Percentiles rank a stretch among this genome's conserved stretches.
Conservation (phyloP, 2,797 vertebrate genomes). For the Alauda arvensis region DNA sequence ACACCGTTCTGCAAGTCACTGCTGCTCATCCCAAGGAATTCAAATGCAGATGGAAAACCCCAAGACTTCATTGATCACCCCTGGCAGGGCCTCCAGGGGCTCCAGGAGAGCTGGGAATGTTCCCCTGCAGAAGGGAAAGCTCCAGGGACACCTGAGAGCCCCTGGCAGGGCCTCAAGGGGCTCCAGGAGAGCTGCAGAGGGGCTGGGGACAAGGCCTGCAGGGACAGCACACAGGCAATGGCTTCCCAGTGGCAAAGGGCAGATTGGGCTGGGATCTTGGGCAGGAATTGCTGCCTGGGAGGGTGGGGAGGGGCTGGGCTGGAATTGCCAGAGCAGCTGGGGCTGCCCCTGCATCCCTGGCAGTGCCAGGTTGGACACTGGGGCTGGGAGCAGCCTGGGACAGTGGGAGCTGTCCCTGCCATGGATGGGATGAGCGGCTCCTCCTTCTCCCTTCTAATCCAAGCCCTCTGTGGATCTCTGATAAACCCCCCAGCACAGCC, state of each 20-base stretch:
- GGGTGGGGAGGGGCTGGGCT: not conserved
- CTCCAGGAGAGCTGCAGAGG: not conserved
- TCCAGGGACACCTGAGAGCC: fast-evolving
- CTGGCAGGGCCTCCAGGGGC: not conserved
- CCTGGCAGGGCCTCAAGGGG: not conserved
- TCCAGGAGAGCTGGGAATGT: not conserved
- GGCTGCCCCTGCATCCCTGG: not conserved
- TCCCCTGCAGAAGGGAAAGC: no score
- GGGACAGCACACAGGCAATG: not conserved
- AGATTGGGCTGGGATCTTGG: fast-evolving
- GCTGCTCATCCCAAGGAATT: not conserved
- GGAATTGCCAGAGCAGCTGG: not conserved
- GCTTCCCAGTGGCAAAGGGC: not conserved
- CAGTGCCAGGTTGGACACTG: not conserved
- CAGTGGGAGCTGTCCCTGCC: not conserved
- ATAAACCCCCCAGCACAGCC: not conserved
- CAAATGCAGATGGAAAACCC: not conserved
- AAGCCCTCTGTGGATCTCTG: not conserved
- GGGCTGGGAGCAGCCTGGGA: not conserved
- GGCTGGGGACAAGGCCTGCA: fast-evolving
- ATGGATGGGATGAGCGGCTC: not conserved
- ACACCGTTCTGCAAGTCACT: fast-evolving
- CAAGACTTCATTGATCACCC: not conserved
- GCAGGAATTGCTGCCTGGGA: not conserved
- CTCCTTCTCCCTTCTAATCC: not conserved